phyloP scores from a whole-genome alignment of 2,113 vertebrate species.

The Pollimyrus isidori region DNA sequence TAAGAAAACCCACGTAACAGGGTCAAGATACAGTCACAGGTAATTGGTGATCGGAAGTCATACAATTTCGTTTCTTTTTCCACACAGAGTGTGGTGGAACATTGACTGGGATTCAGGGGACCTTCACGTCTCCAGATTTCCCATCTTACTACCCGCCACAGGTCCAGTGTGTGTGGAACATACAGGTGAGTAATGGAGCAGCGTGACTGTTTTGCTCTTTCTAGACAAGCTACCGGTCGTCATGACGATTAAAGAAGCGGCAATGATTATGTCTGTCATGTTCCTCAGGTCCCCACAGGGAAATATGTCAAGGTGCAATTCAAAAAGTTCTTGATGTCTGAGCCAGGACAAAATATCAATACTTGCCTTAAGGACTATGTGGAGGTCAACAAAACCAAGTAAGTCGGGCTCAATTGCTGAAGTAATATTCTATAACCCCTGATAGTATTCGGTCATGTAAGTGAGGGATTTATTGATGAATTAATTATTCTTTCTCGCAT shows the following conservation, averaged over 20 bases:
- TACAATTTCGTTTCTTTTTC: background rate
- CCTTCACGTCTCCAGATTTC: slow-evolving; percentile 73
- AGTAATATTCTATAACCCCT: background rate
- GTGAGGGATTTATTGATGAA: background rate
- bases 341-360: slow-evolving; percentile 41
- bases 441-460: background rate
- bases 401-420: slow-evolving; percentile 16
- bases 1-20: background rate
- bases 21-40: background rate
- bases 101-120: slow-evolving; percentile 56
- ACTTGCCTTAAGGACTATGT: slow-evolving; percentile 73
- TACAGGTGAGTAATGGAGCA: slow-evolving; percentile 61
- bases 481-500: background rate
- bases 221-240: background rate
- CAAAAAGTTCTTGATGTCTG: slow-evolving; percentile 61
- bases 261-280: background rate
- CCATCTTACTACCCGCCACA: slow-evolving; percentile 77
- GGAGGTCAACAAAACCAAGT: slow-evolving; percentile 61
- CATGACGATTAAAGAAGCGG: no score
- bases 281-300: slow-evolving; percentile 59
- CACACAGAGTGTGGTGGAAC: slow-evolving; percentile 68
- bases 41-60: background rate
- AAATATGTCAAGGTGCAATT: slow-evolving; percentile 76
- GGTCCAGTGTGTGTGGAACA: slow-evolving; percentile 69
- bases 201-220: background rate